These are phyloP conservation scores for Datnioides undecimradiatus DNA, from an alignment of 2,113 vertebrate species.

Conservation along the genomic window DNA sequence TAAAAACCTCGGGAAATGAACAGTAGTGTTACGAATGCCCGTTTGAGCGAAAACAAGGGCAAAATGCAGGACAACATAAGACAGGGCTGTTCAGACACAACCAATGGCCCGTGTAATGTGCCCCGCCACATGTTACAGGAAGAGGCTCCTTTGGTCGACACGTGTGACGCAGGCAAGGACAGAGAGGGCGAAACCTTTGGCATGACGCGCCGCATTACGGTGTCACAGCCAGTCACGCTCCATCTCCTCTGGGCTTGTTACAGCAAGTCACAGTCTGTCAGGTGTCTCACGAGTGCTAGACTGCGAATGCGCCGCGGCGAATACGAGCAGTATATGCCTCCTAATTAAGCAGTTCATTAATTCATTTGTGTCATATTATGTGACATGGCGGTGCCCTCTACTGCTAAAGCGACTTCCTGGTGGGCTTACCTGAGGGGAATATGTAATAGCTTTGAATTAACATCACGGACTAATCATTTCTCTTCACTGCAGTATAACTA, in stretches of 20 bases:
- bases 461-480: conserved; percentile 15
- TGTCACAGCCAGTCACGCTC: conserved; percentile 53
- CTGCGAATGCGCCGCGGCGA: conserved; percentile 24
- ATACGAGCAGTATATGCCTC: conserved; percentile 14
- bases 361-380: conserved; percentile 56
- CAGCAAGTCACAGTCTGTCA: conserved; percentile 47
- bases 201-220: conserved; percentile 35
- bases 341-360: conserved; percentile 64
- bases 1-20: background rate
- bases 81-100: conserved; percentile 8
- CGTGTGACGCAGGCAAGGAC: conserved; percentile 36
- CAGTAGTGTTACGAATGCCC: background rate
- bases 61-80: conserved; percentile 20
- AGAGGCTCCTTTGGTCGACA: conserved; percentile 30
- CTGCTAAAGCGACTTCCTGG: conserved; percentile 44
- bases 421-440: conserved; percentile 57
- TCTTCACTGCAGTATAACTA: background rate
- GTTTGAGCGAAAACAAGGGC: conserved; percentile 24
- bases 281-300: conserved; percentile 46
- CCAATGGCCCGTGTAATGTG: conserved; percentile 41
- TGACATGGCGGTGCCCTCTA: conserved; percentile 52
- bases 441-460: conserved; percentile 40
- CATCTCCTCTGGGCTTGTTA: conserved; percentile 61
- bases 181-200: conserved; percentile 60
- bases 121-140: conserved; percentile 40